Percentiles rank a stretch among this genome's conserved stretches.
Evolutionary conservation across 1,140 invertebrate species (phyloP).

Genomic region (Pemphigus obesinymphae): DNA sequence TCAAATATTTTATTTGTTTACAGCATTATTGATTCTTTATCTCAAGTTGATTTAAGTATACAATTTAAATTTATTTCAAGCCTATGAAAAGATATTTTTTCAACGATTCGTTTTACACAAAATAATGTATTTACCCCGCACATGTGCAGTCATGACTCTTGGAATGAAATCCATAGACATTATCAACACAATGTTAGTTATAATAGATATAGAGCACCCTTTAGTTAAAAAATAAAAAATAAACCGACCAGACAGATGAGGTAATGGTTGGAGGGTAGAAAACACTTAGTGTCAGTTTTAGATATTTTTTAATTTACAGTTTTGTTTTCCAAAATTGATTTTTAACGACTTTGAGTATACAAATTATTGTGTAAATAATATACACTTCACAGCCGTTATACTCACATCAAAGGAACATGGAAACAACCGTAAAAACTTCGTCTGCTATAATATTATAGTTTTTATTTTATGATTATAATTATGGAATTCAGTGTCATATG

Average conservation of each 20-base stretch:
- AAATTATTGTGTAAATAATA: background rate
- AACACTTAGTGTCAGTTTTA: background rate
- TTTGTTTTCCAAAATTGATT: conserved; percentile 20
- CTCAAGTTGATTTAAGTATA: too few relatives aligned
- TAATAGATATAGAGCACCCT: background rate
- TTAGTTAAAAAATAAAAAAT: background rate
- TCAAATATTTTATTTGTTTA: too few relatives aligned
- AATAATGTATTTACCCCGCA: background rate
- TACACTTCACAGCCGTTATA: background rate
- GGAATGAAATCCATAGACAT: background rate
- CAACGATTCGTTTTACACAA: background rate
- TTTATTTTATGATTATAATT: conserved; percentile 15
- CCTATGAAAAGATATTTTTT: background rate
- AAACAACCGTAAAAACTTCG: background rate
- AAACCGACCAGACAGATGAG: background rate
- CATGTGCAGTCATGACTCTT: background rate
- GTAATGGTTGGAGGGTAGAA: background rate
- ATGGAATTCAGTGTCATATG: background rate
- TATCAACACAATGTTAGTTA: background rate
- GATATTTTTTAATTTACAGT: conserved; percentile 17
- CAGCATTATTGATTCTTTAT: too few relatives aligned
- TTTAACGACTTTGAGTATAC: conserved; percentile 1
- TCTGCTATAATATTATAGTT: too few relatives aligned
- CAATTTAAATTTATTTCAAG: too few relatives aligned
- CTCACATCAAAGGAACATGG: background rate